phyloP scores from a whole-genome alignment of 2,888 invertebrate genomes.

The Prosopocoilus inquinatus region DNA sequence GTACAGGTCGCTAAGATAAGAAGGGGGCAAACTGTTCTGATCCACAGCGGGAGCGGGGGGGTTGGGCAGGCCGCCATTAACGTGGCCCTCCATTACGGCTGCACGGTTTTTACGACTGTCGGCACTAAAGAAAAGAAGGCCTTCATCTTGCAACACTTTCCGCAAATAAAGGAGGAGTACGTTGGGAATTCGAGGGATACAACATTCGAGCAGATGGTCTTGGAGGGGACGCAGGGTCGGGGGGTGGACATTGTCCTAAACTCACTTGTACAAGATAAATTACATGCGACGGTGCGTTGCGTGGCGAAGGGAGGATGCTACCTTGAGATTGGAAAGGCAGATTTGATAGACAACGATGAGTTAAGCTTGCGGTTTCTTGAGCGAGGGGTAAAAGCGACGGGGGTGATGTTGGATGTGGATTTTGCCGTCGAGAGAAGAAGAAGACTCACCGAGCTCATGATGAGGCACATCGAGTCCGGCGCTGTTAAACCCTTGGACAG shows the following conservation, averaged over 20 bases:
- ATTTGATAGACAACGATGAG: conserved; percentile 65
- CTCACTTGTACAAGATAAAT: conserved; percentile 86
- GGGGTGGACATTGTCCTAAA: conserved; percentile 92
- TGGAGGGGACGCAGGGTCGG: conserved; percentile 75
- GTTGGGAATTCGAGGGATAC: conserved; percentile 87
- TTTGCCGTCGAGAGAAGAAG: background rate
- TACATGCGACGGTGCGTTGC: conserved; percentile 67
- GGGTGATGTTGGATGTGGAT: conserved; percentile 67
- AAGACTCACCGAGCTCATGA: background rate
- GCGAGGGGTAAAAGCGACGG: conserved; percentile 63
- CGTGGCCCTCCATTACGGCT: conserved; percentile 61
- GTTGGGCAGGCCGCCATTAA: conserved; percentile 75
- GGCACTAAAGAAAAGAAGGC: conserved; percentile 80
- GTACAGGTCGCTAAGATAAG: conserved; percentile 20
- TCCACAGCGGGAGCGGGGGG: conserved; percentile 64
- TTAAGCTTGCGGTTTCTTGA: conserved; percentile 57
- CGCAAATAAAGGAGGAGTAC: conserved; percentile 59
- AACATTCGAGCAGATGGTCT: conserved; percentile 82
- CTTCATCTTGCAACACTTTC: conserved; percentile 80
- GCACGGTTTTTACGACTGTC: conserved; percentile 83
- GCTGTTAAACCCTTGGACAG: conserved; percentile 67
- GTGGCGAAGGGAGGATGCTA: conserved; percentile 64
- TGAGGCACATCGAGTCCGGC: conserved; percentile 48
- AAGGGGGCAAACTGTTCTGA: conserved; percentile 45
- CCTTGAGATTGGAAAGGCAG: conserved; percentile 83